These are phyloP conservation scores for Hyalella azteca DNA, from an alignment of 2,888 invertebrate species.

Conservation along the genomic window DNA sequence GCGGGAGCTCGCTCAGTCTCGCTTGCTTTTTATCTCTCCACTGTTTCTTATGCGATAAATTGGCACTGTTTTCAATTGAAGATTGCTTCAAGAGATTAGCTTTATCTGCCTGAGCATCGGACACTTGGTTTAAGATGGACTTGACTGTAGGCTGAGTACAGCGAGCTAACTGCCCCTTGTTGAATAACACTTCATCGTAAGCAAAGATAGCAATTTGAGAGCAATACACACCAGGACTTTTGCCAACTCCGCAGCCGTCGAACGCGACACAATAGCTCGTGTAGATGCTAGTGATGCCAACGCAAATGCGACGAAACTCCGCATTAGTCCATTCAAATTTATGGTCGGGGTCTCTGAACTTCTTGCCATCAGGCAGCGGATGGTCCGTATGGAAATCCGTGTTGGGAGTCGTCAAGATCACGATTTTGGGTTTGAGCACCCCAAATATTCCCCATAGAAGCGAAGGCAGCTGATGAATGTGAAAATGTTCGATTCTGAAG, in stretches of 20 bases:
- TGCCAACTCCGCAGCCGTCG: conserved; percentile 18
- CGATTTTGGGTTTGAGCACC: neutral
- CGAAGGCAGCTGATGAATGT: neutral
- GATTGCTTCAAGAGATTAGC: neutral
- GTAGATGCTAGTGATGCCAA: neutral
- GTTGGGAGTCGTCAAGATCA: conserved; percentile 8
- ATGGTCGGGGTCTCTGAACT: neutral
- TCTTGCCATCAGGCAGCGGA: neutral
- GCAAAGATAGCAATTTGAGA: conserved; percentile 3
- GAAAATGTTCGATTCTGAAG: conserved; percentile 5
- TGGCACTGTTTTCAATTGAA: neutral
- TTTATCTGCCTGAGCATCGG: neutral
- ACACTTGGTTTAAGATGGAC: neutral
- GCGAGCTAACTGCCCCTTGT: neutral
- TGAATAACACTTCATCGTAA: neutral
- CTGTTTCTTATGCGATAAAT: neutral
- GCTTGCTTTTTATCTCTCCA: neutral
- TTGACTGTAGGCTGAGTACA: neutral
- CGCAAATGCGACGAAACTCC: neutral
- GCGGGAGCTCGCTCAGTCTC: neutral
- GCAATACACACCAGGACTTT: neutral
- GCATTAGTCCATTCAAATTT: neutral
- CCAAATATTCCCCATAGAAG: neutral
- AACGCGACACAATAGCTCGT: neutral
- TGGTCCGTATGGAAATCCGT: neutral